phyloP scores from a whole-genome alignment of 2,113 vertebrate genomes.

The Eolophus roseicapilla region DNA sequence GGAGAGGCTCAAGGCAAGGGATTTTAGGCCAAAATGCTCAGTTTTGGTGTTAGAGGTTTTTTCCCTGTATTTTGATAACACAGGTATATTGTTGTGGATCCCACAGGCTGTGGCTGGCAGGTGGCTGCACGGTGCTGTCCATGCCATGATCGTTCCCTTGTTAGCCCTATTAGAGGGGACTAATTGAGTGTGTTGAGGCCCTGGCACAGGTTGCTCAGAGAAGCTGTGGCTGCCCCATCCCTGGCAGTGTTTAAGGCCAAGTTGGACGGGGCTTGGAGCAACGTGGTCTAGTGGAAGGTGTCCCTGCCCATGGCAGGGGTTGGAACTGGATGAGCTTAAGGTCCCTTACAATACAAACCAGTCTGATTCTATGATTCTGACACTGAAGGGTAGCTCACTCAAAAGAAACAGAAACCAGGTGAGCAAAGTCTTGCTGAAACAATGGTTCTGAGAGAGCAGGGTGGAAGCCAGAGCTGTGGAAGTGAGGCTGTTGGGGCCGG shows the following conservation, averaged over 20 bases:
- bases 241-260: not conserved
- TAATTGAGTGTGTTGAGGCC: not conserved
- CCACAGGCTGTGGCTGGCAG: accelerated
- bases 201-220: not conserved
- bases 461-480: not conserved
- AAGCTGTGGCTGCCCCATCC: not conserved
- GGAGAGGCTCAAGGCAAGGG: not conserved
- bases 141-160: not conserved
- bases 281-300: not conserved
- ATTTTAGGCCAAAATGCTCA: accelerated
- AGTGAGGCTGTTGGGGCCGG: not conserved
- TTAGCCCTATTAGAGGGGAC: not conserved
- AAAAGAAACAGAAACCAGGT: accelerated
- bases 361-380: not conserved
- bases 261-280: not conserved
- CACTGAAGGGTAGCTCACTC: accelerated
- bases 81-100: accelerated
- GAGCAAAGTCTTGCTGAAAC: accelerated
- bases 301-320: not conserved
- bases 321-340: not conserved
- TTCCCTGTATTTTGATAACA: accelerated
- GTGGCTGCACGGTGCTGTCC: accelerated
- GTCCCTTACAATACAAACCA: not conserved
- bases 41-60: no score
- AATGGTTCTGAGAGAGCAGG: accelerated